Conservation (phyloP, 2,888 invertebrate genomes). For the Latheticus oryzae region DNA sequence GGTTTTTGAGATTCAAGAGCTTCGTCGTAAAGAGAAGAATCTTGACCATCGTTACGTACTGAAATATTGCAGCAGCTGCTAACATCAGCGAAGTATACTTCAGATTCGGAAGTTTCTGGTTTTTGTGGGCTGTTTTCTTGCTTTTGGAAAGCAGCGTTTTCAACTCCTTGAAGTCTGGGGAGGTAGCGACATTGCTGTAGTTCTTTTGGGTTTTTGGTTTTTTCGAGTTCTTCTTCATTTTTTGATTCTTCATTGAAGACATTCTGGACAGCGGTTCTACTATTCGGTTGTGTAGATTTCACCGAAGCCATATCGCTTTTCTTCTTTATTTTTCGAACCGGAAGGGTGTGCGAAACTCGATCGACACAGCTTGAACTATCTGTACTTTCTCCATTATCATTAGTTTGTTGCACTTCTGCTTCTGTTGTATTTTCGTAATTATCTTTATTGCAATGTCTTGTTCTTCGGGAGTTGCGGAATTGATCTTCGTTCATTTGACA, state of each 20-base stretch:
- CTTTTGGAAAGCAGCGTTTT: constrained; percentile 81
- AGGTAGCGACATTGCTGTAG: constrained; percentile 60
- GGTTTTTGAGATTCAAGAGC: constrained; percentile 65
- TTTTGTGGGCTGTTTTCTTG: constrained; percentile 71
- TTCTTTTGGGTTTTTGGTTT: constrained; percentile 50
- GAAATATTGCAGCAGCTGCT: constrained; percentile 86
- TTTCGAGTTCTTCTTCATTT: constrained; percentile 61
- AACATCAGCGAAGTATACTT: constrained; percentile 88
- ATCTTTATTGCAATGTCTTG: constrained; percentile 63
- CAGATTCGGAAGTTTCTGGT: constrained; percentile 78
- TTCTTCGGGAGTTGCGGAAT: constrained; percentile 57
- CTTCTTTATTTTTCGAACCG: constrained; percentile 70
- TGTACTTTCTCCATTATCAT: constrained; percentile 66
- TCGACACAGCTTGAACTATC: constrained; percentile 66
- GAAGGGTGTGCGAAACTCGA: constrained; percentile 69
- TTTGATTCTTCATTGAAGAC: constrained; percentile 57
- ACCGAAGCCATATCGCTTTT: constrained; percentile 66
- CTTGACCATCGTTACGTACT: constrained; percentile 69
- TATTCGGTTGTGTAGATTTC: constrained; percentile 61
- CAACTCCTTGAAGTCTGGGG: constrained; percentile 76
- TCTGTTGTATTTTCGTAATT: constrained; percentile 70
- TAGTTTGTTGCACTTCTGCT: constrained; percentile 61
- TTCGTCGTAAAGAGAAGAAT: constrained; percentile 71
- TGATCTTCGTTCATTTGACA: constrained; percentile 65
- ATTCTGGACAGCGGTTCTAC: constrained; percentile 66